A percentile compares a stretch with the other conserved stretches of the same genome.
Evolutionary conservation across 1,140 invertebrate species (phyloP).

Genomic region (Philopotamus ludificatus): DNA sequence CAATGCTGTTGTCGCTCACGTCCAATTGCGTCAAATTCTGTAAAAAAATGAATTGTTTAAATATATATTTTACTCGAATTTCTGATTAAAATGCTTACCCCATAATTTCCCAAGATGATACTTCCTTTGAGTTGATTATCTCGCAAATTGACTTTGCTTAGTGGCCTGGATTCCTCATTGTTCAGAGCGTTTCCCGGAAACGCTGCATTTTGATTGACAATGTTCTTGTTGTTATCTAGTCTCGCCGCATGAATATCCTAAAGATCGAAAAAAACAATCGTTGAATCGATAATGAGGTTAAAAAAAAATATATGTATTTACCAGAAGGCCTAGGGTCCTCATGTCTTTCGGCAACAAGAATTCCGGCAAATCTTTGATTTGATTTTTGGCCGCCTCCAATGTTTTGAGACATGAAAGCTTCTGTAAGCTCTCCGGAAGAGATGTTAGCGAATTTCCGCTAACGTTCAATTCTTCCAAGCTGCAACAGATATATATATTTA

Average conservation of each 20-base stretch:
- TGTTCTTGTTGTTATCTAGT: constrained; percentile 32
- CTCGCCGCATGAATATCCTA: constrained; percentile 38
- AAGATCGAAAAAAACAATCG: not conserved
- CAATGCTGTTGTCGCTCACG: constrained; percentile 77
- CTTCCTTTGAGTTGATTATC: constrained; percentile 77
- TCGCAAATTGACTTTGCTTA: constrained; percentile 71
- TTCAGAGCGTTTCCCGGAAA: constrained; percentile 33
- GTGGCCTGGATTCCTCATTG: constrained; percentile 44
- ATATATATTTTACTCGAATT: not conserved
- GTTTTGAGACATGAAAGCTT: constrained; percentile 59
- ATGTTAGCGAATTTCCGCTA: constrained; percentile 67
- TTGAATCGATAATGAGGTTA: not conserved
- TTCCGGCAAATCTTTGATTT: constrained; percentile 53
- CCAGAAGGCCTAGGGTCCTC: constrained; percentile 43
- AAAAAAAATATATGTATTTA: not conserved
- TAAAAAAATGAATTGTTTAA: constrained; percentile 41
- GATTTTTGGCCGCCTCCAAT: constrained; percentile 65
- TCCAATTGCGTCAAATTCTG: constrained; percentile 72
- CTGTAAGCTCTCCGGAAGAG: constrained; percentile 60
- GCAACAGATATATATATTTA: constrained; percentile 44
- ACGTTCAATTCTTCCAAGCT: constrained; percentile 69
- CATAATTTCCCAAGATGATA: constrained; percentile 80
- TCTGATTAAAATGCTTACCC: too few relatives aligned
- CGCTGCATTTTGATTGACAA: constrained; percentile 29
- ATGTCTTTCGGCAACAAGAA: constrained; percentile 50